A percentile compares a stretch with the other conserved stretches of the same genome.
Evolutionary conservation across 2,113 vertebrate genomes (phyloP).

Genomic region (Puffinus mauretanicus): DNA sequence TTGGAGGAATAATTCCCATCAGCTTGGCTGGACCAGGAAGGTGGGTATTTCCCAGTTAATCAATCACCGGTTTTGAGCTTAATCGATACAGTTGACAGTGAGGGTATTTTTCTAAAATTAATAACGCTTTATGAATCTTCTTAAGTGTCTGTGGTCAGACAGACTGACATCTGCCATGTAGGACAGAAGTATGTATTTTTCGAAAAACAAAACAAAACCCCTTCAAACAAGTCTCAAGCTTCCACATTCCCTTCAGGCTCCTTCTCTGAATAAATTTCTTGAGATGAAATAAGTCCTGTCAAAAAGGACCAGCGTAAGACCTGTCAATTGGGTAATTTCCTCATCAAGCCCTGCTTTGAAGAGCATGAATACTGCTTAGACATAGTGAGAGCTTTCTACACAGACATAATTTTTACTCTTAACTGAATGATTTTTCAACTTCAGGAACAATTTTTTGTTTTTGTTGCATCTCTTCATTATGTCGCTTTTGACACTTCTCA

Average conservation of each 20-base stretch:
- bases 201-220: not conserved
- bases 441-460: not conserved
- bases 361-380: not conserved
- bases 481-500: not conserved
- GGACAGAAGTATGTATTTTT: not conserved
- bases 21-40: not conserved
- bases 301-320: not conserved
- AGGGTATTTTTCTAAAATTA: not conserved
- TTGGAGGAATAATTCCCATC: not conserved
- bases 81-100: not conserved
- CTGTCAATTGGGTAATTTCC: not conserved
- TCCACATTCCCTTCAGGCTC: not conserved
- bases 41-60: not conserved
- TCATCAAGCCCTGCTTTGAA: not conserved
- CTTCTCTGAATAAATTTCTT: not conserved
- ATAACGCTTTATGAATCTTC: not conserved
- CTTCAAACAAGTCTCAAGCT: not conserved
- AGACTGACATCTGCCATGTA: not conserved
- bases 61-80: not conserved
- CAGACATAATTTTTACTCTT: not conserved
- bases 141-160: not conserved
- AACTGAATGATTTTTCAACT: not conserved
- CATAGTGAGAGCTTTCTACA: not conserved
- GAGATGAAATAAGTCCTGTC: not conserved
- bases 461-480: not conserved